Conservation (phyloP, 2,113 vertebrate genomes). For the Ibidorhyncha struthersii region DNA sequence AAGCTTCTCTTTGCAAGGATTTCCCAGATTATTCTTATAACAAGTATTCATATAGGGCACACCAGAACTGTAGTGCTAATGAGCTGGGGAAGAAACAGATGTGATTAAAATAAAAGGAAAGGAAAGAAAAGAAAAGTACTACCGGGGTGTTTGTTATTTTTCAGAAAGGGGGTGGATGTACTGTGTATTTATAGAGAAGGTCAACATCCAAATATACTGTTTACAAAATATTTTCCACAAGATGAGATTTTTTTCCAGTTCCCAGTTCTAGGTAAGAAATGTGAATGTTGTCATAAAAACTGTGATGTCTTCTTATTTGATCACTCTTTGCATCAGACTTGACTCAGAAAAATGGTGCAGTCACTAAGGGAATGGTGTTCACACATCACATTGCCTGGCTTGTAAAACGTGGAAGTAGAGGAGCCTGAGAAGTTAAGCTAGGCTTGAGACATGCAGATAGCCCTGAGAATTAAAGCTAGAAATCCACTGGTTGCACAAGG, state of each 20-base stretch:
- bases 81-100: neutral
- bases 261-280: neutral
- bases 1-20: neutral
- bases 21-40: neutral
- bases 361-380: neutral
- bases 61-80: neutral
- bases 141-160: neutral
- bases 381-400: neutral
- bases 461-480: neutral
- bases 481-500: neutral
- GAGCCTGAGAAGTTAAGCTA: neutral
- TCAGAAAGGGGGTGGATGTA: neutral
- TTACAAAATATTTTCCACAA: neutral
- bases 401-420: neutral
- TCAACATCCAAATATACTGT: neutral
- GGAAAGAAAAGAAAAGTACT: neutral
- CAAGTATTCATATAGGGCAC: neutral
- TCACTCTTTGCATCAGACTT: neutral
- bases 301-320: neutral
- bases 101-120: neutral
- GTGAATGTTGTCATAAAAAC: neutral
- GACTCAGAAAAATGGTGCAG: neutral
- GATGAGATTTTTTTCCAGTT: neutral
- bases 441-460: neutral
- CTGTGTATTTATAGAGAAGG: neutral